Conservation (phyloP, 2,888 invertebrate genomes). For the Allophyes oxyacanthae region DNA sequence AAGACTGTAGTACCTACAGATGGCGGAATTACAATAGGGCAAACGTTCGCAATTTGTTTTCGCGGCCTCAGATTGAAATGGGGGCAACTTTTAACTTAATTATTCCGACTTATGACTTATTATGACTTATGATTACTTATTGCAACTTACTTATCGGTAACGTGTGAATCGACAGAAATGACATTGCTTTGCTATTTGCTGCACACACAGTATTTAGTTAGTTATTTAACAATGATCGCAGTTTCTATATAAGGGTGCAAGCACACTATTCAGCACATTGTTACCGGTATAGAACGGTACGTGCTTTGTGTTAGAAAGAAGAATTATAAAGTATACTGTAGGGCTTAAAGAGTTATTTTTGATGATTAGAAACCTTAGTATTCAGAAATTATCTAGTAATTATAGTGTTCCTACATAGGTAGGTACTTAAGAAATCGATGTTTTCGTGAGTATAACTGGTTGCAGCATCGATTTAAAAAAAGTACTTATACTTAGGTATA, state of each 20-base stretch:
- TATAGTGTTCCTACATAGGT: too few relatives aligned
- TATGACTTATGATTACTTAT: constrained; percentile 67
- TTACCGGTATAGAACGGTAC: constrained; percentile 20
- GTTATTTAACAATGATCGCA: constrained; percentile 35
- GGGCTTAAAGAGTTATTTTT: neutral
- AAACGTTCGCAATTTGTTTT: constrained; percentile 55
- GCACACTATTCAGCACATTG: constrained; percentile 20
- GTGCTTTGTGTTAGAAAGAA: constrained; percentile 37
- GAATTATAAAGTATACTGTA: constrained; percentile 4
- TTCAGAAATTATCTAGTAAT: too few relatives aligned
- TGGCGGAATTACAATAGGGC: constrained; percentile 45
- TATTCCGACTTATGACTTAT: constrained; percentile 63
- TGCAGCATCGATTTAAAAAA: too few relatives aligned
- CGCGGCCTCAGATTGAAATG: constrained; percentile 64
- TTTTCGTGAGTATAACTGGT: too few relatives aligned
- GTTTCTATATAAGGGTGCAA: constrained; percentile 21
- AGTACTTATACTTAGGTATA: too few relatives aligned
- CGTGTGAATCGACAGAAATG: constrained; percentile 58
- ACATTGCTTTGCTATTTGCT: constrained; percentile 37
- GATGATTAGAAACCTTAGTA: too few relatives aligned
- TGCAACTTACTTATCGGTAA: constrained; percentile 61
- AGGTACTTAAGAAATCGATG: too few relatives aligned
- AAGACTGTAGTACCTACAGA: constrained; percentile 22
- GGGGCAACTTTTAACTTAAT: constrained; percentile 59
- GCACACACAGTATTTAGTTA: constrained; percentile 27